Evolutionary conservation across 2,113 vertebrate genomes (phyloP).

Genomic region (Osmerus mordax): DNA sequence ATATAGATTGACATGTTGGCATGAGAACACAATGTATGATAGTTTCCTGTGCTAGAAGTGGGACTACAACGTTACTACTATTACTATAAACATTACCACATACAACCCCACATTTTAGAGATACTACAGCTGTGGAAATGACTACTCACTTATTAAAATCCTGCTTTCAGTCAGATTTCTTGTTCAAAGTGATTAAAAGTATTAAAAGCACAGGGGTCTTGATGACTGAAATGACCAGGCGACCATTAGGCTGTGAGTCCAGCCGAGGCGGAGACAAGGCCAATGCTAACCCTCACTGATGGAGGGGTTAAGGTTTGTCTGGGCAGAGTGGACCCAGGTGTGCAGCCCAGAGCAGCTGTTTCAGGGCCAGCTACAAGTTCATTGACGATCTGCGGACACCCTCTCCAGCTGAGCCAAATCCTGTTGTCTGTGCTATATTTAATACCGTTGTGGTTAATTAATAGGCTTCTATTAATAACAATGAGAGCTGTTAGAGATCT

Average conservation of each 20-base stretch:
- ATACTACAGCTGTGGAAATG: no score
- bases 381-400: slow-evolving; percentile 20
- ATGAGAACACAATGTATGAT: slow-evolving; percentile 1
- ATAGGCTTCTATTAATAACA: slow-evolving; percentile 74
- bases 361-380: slow-evolving; percentile 29
- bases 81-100: background rate
- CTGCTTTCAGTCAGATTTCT: no score
- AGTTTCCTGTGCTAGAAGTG: background rate
- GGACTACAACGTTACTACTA: background rate
- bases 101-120: background rate
- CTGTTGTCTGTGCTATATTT: slow-evolving; percentile 69
- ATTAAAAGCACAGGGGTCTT: no score
- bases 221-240: background rate
- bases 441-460: slow-evolving; percentile 70
- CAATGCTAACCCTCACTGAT: slow-evolving; percentile 28
- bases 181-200: no score
- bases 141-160: no score
- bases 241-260: slow-evolving; percentile 1
- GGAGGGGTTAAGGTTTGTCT: slow-evolving; percentile 18
- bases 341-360: slow-evolving; percentile 59
- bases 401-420: slow-evolving; percentile 56
- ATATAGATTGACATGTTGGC: slow-evolving; percentile 41
- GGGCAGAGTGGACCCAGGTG: slow-evolving; percentile 51
- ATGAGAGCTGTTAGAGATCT: slow-evolving; percentile 56
- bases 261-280: slow-evolving; percentile 16